Percentiles rank a stretch among this genome's conserved stretches.
These are phyloP conservation scores for Pomacea canaliculata DNA, from an alignment of 2,888 invertebrate genomes.

Conservation along the genomic window DNA sequence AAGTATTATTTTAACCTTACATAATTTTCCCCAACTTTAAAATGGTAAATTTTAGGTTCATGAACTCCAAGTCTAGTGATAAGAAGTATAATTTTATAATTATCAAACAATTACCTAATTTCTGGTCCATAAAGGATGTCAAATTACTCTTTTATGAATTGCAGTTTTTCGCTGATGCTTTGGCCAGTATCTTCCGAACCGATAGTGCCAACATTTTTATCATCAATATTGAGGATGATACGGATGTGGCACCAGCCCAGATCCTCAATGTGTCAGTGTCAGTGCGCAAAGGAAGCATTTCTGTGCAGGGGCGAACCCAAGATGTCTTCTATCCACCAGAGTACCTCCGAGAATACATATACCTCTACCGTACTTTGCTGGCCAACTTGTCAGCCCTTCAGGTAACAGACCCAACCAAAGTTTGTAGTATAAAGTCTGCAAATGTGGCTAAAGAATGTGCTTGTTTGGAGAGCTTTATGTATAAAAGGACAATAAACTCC, in stretches of 20 bases:
- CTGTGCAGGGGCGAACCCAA: constrained; percentile 37
- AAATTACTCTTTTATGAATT: not conserved
- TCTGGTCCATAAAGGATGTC: no score
- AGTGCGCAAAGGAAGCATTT: constrained; percentile 73
- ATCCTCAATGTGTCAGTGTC: constrained; percentile 95
- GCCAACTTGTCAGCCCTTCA: constrained; percentile 90
- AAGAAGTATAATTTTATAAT: no score
- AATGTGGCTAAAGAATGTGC: no score
- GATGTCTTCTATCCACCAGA: constrained; percentile 88
- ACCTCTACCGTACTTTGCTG: constrained; percentile 88
- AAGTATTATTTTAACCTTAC: no score
- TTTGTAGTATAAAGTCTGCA: not conserved
- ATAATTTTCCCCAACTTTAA: no score
- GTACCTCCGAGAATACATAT: constrained; percentile 92
- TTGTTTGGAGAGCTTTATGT: no score
- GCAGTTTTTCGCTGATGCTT: constrained; percentile 85
- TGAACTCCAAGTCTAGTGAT: no score
- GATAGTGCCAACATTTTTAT: constrained; percentile 92
- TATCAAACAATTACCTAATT: no score
- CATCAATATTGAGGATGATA: constrained; percentile 92
- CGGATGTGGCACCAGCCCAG: constrained; percentile 80
- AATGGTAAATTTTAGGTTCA: no score
- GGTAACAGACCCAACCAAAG: constrained; percentile 67
- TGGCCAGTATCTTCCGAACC: constrained; percentile 92
- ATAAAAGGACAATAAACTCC: no score